Conservation (phyloP, 1,140 invertebrate species). For the Drosophila oshimai region DNA sequence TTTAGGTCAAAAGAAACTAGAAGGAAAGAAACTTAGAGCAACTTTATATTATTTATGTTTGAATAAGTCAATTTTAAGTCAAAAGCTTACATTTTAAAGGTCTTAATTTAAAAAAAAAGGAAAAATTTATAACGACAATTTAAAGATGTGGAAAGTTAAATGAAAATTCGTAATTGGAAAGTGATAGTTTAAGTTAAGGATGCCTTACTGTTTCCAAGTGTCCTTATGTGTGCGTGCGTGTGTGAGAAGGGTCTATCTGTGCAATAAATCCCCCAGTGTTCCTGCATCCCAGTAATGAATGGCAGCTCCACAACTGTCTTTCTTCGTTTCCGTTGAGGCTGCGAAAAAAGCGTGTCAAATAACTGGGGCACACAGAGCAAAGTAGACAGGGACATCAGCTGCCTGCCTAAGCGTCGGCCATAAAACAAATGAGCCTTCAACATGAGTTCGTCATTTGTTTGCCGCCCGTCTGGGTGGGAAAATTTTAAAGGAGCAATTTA, state of each 20-base stretch:
- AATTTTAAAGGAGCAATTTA: slow-evolving; percentile 42
- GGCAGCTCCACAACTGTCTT: slow-evolving; percentile 46
- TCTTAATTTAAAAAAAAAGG: background rate
- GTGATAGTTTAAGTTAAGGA: background rate
- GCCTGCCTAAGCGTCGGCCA: slow-evolving; percentile 63
- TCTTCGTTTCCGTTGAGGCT: slow-evolving; percentile 32
- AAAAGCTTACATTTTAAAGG: no score
- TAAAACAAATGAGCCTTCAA: slow-evolving; percentile 77
- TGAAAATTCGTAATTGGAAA: background rate
- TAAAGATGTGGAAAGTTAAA: background rate
- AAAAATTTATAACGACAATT: no score
- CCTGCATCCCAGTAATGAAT: slow-evolving; percentile 55
- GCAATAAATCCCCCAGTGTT: background rate
- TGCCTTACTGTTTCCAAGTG: background rate
- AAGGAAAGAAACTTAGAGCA: no score
- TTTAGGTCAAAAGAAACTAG: no score
- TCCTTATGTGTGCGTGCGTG: background rate
- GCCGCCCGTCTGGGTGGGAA: slow-evolving; percentile 6
- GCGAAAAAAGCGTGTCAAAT: slow-evolving; percentile 73
- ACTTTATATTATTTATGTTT: no score
- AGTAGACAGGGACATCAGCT: slow-evolving; percentile 38
- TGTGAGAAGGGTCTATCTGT: background rate
- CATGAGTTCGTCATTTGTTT: slow-evolving; percentile 74
- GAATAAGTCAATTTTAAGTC: no score
- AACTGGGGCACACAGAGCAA: slow-evolving; percentile 46